Evolutionary conservation across 2,888 invertebrate genomes (phyloP), one percentile per base, ranked within the genome.

Genomic region (Cephus runcator): DNA sequence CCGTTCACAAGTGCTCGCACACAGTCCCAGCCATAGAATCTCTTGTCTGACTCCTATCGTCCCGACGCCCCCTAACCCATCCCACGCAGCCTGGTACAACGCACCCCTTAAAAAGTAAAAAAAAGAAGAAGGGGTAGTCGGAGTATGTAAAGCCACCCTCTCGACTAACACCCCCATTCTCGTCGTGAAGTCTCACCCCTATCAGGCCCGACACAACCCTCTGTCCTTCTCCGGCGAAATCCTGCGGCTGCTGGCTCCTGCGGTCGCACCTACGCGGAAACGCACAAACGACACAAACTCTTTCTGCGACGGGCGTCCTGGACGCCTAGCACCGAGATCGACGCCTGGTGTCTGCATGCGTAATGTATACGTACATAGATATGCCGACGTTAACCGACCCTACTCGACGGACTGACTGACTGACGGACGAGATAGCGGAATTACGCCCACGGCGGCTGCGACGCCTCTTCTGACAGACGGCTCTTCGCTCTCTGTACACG

Each of bases 381-480:
- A 34, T 34, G 15, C 71, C 31, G 15, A 34, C 34, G 71, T 71
- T 15, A 71, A 71, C 33, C 71, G 71, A 71, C 76, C 69, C 73
- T 71, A 73, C 68, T 77, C 75, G 69, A 75, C 74, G 76, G 71
- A 75, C 78, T 80, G 79, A 81, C 83, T 81, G 79, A 76, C 79
- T 12, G 35, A 35, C 35, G 81, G 85, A 83, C 84, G 83, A 85
- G 87, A 88, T 85, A 86, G 84, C 80, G 82, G 83, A 86, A 88
- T 87, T 86, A 86, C 87, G 83, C 83, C 83, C 79, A 76, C 34
- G 80, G 81, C 79, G 75, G 81, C 81, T 84, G 86, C 83, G 84
- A 84, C 83, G 83, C 82, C 82, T 84, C 85, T 56, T 56, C 56
- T 23, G 56, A 56, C 23, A 56, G 56, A 56, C 23, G 56, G 23